Percentiles rank a stretch among this genome's conserved stretches.
Conservation (phyloP, 1,140 invertebrate species). For the Pararge aegeria region DNA sequence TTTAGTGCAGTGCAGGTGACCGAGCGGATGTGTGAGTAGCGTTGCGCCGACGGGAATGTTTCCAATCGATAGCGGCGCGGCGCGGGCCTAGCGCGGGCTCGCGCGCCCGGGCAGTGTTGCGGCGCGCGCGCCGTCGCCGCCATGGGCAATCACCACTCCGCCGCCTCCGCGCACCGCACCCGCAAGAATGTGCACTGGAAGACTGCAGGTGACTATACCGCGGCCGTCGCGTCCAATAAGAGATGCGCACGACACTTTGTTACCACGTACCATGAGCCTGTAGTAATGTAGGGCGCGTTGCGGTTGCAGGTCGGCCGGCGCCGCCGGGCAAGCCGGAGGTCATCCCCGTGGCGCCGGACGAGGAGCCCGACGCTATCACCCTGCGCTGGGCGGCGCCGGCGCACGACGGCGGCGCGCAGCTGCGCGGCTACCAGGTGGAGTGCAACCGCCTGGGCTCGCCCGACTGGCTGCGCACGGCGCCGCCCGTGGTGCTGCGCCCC, state of each 20-base stretch:
- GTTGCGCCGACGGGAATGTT: background rate
- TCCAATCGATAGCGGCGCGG: background rate
- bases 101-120: constrained; percentile 56
- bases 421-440: constrained; percentile 91
- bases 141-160: constrained; percentile 78
- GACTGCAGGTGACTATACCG: constrained; percentile 82
- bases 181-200: constrained; percentile 87
- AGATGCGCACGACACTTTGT: too few relatives aligned
- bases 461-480: constrained; percentile 88
- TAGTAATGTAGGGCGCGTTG: background rate
- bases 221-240: too few relatives aligned
- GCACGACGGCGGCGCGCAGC: constrained; percentile 93
- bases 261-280: too few relatives aligned
- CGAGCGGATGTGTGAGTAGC: too few relatives aligned
- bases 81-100: constrained; percentile 19
- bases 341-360: constrained; percentile 82
- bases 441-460: constrained; percentile 87
- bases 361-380: constrained; percentile 91
- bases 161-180: constrained; percentile 73
- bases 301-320: constrained; percentile 85
- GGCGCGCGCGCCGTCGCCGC: constrained; percentile 72
- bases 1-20: too few relatives aligned
- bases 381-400: constrained; percentile 91
- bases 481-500: constrained; percentile 83
- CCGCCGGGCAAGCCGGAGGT: constrained; percentile 89